Evolutionary conservation across 2,888 invertebrate genomes (phyloP), one percentile per base, ranked within the genome.

Genomic region (Agrotis exclamationis): DNA sequence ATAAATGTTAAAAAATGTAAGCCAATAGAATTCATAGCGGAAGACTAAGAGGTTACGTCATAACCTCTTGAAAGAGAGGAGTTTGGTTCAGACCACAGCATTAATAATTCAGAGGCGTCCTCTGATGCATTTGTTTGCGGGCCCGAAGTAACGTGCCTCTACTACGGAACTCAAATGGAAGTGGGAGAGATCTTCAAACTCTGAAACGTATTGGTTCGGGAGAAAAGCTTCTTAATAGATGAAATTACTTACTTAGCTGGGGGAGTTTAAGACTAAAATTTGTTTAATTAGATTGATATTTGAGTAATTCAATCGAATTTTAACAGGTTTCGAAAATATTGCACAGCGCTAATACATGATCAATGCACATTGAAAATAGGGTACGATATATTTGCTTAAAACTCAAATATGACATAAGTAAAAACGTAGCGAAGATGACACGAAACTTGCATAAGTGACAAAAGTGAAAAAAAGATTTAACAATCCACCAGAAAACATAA

Each of bases 101-200:
- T 93, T 90, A 92, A 93, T 93, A 92, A 92, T 92, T 90, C 92
- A 93, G 86, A 80, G 78, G 85, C 81, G 87, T 86, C 85, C 88
- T 86, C 83, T 82, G 87, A 85, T 89, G 90, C 89, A 90, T 89
- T 90, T 91, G 89, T 92, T 89, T 92, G 92, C 84, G 87, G 81
- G 84, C 74, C 70, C 70, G 50, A 58, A 79, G 74, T 74, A 76
- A 78, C 79, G 83, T 79, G 79, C 81, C 76, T 76, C 74, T 86
- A 84, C 86, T 68, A 80, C 64, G 59, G 63, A 76, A 70, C 57
- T 53, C 45, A 68, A 69, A 70, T 51, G 59, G 67, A 67, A 66
- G 28, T 47, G 24, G 44, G 70, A 48, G 28, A 63, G 54, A 39
- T 63, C 53, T 74, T 51, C 51, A 68, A 75, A 63, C 28, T 75